phyloP scores from a whole-genome alignment of 2,113 vertebrate species.

The Gambusia affinis region DNA sequence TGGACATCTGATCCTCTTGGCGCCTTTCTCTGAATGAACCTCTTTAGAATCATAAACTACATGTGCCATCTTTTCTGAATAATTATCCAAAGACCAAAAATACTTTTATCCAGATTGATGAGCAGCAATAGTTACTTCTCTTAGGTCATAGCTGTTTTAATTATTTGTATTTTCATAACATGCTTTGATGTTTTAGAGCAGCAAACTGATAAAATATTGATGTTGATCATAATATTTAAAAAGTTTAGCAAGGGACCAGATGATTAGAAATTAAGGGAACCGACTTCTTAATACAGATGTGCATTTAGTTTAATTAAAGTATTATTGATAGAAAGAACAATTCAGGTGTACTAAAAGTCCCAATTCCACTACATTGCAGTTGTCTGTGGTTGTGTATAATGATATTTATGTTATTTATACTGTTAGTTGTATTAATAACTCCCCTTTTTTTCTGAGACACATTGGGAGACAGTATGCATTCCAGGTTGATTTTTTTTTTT shows the following conservation, averaged over 20 bases:
- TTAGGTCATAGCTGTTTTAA: no score
- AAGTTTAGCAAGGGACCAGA: not conserved
- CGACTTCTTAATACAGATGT: not conserved
- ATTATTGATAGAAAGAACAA: not conserved
- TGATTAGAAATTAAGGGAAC: not conserved
- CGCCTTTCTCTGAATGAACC: no score
- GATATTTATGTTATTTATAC: constrained; percentile 62
- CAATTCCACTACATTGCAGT: constrained; percentile 41
- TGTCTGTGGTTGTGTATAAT: constrained; percentile 21
- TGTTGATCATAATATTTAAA: not conserved
- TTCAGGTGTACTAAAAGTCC: constrained; percentile 8
- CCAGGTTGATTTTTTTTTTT: constrained; percentile 3
- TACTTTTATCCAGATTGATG: no score
- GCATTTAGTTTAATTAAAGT: not conserved
- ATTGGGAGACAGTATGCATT: constrained; percentile 52
- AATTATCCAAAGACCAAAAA: no score
- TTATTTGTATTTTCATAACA: no score
- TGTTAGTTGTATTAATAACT: constrained; percentile 34
- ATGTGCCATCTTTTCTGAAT: no score
- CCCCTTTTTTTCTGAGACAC: constrained; percentile 36
- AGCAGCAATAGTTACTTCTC: no score
- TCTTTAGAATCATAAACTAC: no score
- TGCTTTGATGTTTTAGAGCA: not conserved
- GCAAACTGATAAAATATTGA: not conserved
- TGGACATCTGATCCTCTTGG: no score